Evolutionary conservation across 2,888 invertebrate species (phyloP).

Genomic region (Dolichopus griseipennis): DNA sequence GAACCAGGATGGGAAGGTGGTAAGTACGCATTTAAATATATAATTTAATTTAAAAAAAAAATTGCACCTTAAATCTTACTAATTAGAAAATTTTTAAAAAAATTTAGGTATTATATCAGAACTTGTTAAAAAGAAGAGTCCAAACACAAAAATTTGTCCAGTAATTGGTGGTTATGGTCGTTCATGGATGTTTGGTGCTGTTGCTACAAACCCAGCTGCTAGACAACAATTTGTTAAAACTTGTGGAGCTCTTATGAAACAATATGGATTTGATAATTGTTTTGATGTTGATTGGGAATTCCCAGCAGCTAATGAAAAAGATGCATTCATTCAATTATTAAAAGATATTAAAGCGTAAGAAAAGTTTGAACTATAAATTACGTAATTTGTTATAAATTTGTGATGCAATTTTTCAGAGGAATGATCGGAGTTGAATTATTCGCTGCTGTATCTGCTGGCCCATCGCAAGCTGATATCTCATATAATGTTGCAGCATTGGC

Average conservation of each 20-base stretch:
- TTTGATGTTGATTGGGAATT: conserved; percentile 86
- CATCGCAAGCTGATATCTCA: not conserved
- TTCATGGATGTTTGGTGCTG: not conserved
- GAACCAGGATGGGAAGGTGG: not conserved
- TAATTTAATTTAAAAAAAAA: too few species aligned
- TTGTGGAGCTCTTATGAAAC: conserved; percentile 61
- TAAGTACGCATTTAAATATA: not conserved
- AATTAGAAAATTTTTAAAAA: too few species aligned
- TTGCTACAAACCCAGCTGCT: conserved; percentile 48
- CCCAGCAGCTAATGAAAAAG: conserved; percentile 47
- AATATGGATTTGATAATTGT: conserved; percentile 68
- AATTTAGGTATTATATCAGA: not conserved
- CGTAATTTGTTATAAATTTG: not conserved
- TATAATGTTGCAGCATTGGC: not conserved
- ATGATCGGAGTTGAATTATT: not conserved
- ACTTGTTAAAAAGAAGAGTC: not conserved
- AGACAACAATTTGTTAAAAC: conserved; percentile 61
- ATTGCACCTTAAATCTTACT: too few species aligned
- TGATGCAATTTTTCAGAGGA: not conserved
- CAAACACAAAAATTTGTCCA: not conserved
- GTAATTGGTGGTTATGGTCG: not conserved
- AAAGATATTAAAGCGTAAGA: not conserved
- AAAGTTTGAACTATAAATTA: not conserved
- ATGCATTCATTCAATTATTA: not conserved
- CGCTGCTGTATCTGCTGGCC: not conserved